Evolutionary conservation across 2,797 vertebrate genomes (phyloP), one percentile per base, ranked within the genome.

Genomic region (Pseudochromis fuscus): DNA sequence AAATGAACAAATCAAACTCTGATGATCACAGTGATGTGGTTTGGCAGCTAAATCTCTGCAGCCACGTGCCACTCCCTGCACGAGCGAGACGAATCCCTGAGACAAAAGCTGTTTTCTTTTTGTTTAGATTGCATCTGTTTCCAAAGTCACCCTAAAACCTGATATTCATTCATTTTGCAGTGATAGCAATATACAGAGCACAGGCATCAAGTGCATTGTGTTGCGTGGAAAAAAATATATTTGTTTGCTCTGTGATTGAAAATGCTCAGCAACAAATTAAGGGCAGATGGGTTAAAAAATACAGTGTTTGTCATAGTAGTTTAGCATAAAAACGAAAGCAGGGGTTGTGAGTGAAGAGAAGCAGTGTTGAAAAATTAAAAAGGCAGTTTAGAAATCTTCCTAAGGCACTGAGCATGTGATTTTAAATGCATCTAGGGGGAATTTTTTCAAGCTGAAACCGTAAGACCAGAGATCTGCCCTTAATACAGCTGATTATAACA

Each of bases 221-320:
- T 70, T 81, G 71, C 77, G 56, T 44, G 21, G 50, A 64, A 57
- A 72, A 42, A 64, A 53, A 37, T 37, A 21, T 60, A 24, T 42
- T 63, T 52, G 21, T 64, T 64, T 76, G 64, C 67, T 66, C 33
- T 74, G 72, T 53, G 68, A 40, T 28, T 71, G 67, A 65, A 71
- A 79, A 80, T 56, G 60, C 21, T 75, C 75, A 69, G 70, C 38
- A 75, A 79, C 67, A 79, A 80, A 76, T 75, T 64, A 77, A 64
- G 56, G 49, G 12, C 23, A 49, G 23, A 44, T 4, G 45, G 33
- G 7, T 62, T 82, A 53, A 72, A 52, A 78, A 24, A 72, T 12
- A 45, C 16, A 49, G 38, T 62, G 63, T 75, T 68, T 27, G 19
- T 24, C 19, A 51, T 62, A 44, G 48, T 23, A 58, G 68, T 42